Evolutionary conservation across 2,113 vertebrate genomes (phyloP).

Genomic region (Sakesphorus luctuosus): DNA sequence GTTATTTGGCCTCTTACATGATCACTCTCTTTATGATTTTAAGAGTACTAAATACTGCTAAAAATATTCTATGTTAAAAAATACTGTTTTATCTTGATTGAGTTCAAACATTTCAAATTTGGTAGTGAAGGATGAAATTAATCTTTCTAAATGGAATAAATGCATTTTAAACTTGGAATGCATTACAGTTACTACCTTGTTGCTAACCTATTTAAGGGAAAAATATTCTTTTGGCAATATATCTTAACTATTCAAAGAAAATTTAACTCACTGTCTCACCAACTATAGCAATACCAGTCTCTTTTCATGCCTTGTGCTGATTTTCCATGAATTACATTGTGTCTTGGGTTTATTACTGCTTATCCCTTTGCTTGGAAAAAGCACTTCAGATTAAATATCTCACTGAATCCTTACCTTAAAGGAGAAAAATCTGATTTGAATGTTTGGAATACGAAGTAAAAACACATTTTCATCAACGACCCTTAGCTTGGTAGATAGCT

Average conservation of each 20-base stretch:
- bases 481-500: not conserved
- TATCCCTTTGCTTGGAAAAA: not conserved
- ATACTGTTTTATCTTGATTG: not conserved
- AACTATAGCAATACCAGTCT: not conserved
- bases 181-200: not conserved
- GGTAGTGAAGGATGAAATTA: not conserved
- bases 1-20: not conserved
- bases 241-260: slow-evolving; percentile 41
- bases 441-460: not conserved
- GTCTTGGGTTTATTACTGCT: slow-evolving; percentile 33
- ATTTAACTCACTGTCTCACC: not conserved
- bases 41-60: not conserved
- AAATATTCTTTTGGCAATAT: slow-evolving; percentile 1
- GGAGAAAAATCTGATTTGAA: not conserved
- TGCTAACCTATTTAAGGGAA: slow-evolving; percentile 38
- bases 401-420: not conserved
- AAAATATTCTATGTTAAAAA: not conserved
- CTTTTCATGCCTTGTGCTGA: not conserved
- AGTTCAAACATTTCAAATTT: slow-evolving; percentile 2
- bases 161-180: slow-evolving; percentile 18
- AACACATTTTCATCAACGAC: not conserved
- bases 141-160: slow-evolving; percentile 30
- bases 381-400: slow-evolving; percentile 5
- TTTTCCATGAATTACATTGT: not conserved
- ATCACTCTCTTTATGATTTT: not conserved